Percentiles rank a stretch among this genome's conserved stretches.
Evolutionary conservation across 2,888 invertebrate species (phyloP).

Genomic region (Agrotis ipsilon): DNA sequence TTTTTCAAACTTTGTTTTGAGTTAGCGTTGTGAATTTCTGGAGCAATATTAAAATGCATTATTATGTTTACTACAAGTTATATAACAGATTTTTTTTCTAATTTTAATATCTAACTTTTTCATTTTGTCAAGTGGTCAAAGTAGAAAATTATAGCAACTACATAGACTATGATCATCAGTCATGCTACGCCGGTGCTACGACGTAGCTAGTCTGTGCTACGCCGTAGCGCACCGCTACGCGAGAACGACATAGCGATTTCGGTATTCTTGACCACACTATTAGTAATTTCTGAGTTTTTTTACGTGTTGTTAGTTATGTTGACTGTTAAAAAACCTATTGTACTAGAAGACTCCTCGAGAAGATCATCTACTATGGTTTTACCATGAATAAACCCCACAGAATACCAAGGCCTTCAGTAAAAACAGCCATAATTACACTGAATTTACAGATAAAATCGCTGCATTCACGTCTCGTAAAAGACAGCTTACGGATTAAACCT

Average conservation of each 20-base stretch:
- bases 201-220: slow-evolving; percentile 5
- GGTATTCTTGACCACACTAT: not conserved
- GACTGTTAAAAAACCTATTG: not conserved
- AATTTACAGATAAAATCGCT: slow-evolving; percentile 11
- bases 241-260: not conserved
- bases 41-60: not conserved
- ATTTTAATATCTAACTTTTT: not conserved
- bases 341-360: not conserved
- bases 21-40: not conserved
- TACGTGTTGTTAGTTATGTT: too few species aligned
- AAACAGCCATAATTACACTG: slow-evolving; percentile 5
- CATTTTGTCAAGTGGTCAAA: not conserved
- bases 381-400: not conserved
- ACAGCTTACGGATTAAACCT: slow-evolving; percentile 24
- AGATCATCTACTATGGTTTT: not conserved
- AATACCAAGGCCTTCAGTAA: not conserved
- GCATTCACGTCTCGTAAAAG: slow-evolving; percentile 27
- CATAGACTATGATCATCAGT: not conserved
- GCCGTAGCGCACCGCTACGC: not conserved
- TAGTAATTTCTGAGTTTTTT: not conserved
- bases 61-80: not conserved
- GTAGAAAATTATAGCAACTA: too few species aligned
- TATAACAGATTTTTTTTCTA: not conserved
- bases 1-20: not conserved
- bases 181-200: slow-evolving; percentile 3